Base-by-base conservation (phyloP, 2,888 invertebrate species). In the Drosophila fungiperda region DNA sequence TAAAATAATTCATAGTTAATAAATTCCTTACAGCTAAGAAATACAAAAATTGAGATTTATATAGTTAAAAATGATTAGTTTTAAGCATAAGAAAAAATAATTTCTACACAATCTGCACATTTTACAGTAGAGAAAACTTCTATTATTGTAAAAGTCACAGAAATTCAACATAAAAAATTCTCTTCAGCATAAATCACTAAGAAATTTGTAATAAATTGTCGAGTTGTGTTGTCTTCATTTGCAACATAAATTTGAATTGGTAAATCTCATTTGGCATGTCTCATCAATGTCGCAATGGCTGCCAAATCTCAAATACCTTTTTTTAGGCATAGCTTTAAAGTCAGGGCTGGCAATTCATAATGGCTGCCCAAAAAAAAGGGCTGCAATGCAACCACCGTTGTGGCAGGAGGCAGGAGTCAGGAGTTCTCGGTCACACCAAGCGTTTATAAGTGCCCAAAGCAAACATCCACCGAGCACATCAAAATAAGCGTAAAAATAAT, bases 381-480 rank as follows among this genome's bases (percentile, higher is more conserved):
- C 36, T 26, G 54, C 20, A 38, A 33, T 64, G 40, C 78, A 68
- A 71, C 77, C 80, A 79, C 50, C 29, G 8, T 32, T 52, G 38
- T 45, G 23, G 45, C 45, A 45, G 15, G 45, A 38, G 33, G 4
- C 33, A 40, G n/a, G 40, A 40, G 29, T 35, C 42, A 20, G 38
- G 52, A 53, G 29, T 23, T 8, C 83, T 83, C 76, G 61, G 89
- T 82, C 83, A 91, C 92, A 92, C 91, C 92, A 91, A 89, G 91
- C 91, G 91, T 92, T 87, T 86, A 89, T 91, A 91, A 92, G 87
- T 78, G 75, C 70, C 85, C 80, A 87, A 91, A 91, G 90, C 88
- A 91, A 91, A 92, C 90, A 92, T 91, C 91, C 92, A 91, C 92
- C 90, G 84, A 91, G 91, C 91, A 91, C 83, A 91, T 85, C 91